Evolutionary conservation across 2,888 invertebrate genomes (phyloP).

Genomic region (Pseudococcus viburni): DNA sequence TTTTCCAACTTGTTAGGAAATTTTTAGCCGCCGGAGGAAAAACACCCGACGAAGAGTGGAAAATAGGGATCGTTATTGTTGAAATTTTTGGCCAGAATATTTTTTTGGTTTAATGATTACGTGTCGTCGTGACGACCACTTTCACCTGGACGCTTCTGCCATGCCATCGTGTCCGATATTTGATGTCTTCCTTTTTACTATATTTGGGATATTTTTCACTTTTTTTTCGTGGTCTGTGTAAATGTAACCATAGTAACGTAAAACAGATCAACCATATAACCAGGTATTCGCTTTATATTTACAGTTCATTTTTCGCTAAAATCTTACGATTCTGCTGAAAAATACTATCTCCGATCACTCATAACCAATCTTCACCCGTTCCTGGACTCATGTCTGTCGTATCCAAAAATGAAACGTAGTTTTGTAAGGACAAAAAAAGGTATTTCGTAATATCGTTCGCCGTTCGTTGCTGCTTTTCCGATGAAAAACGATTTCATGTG

Average conservation of each 20-base stretch:
- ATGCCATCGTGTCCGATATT: background rate
- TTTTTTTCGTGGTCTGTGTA: background rate
- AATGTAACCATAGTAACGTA: slow-evolving; percentile 36
- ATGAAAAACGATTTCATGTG: background rate
- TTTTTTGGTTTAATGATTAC: slow-evolving; percentile 18
- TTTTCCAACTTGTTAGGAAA: slow-evolving; percentile 18
- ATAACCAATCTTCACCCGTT: background rate
- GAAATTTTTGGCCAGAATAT: background rate
- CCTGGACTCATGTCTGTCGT: background rate
- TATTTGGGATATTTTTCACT: background rate
- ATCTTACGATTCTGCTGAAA: background rate
- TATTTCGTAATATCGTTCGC: background rate
- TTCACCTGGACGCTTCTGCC: background rate
- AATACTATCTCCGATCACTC: background rate
- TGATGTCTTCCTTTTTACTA: background rate
- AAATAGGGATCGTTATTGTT: background rate
- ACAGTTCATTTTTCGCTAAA: background rate
- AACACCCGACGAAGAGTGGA: background rate
- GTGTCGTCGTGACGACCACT: background rate
- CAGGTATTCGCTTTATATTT: background rate
- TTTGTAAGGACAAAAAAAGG: background rate
- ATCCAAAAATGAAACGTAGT: background rate
- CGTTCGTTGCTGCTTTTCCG: background rate
- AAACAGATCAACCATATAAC: slow-evolving; percentile 39
- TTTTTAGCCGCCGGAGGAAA: background rate